Conservation (phyloP, 1,140 invertebrate species). For the Sycophila sp. region DNA sequence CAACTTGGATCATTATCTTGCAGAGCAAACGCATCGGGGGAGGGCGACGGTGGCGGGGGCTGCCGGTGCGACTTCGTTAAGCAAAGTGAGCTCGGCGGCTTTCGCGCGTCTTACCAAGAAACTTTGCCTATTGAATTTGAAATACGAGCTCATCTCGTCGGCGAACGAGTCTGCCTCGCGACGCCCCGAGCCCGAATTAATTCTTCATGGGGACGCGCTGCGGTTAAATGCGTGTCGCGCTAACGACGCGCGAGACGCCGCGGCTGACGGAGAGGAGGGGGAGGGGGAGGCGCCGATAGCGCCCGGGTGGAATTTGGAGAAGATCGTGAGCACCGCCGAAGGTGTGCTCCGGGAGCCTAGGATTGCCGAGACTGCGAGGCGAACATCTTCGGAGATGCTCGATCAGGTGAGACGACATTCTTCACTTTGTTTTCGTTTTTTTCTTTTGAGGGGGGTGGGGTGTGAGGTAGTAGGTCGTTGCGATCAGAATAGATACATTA, state of each 20-base stretch:
- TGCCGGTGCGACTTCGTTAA: constrained; percentile 8
- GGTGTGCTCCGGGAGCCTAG: not conserved
- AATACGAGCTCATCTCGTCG: constrained; percentile 33
- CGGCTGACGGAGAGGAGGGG: not conserved
- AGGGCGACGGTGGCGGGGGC: not conserved
- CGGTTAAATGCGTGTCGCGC: constrained; percentile 29
- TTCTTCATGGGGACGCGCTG: constrained; percentile 42
- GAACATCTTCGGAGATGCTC: not conserved
- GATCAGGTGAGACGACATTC: constrained; percentile 15
- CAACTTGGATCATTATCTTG: constrained; percentile 16
- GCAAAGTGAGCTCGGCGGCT: constrained; percentile 14
- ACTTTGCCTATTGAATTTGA: constrained; percentile 40
- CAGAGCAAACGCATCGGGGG: not conserved
- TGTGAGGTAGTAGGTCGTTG: too few relatives aligned
- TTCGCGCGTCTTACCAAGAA: constrained; percentile 10
- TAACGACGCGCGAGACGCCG: not conserved
- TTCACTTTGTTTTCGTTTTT: not conserved
- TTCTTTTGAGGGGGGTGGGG: not conserved
- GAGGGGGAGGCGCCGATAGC: not conserved
- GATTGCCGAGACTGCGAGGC: not conserved
- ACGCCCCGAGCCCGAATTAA: constrained; percentile 34
- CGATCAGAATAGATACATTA: too few relatives aligned
- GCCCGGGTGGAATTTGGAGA: not conserved
- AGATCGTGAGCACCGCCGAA: not conserved
- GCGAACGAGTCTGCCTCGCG: constrained; percentile 25